These are phyloP conservation scores for Prochilodus magdalenae DNA, from an alignment of 2,113 vertebrate species.

Conservation along the genomic window DNA sequence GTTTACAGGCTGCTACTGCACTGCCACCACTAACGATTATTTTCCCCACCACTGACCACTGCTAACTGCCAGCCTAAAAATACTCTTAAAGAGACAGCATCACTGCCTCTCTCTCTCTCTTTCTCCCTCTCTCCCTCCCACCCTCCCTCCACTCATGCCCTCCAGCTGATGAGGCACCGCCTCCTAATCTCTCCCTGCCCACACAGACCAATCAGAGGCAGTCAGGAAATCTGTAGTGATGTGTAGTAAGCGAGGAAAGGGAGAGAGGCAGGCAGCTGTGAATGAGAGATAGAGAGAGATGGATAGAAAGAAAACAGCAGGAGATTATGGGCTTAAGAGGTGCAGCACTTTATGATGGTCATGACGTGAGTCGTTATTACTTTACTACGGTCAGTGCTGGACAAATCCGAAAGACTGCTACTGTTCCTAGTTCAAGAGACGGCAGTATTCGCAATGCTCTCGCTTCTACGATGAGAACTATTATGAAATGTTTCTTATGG, in stretches of 20 bases:
- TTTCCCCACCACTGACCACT: slow-evolving; percentile 76
- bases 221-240: slow-evolving; percentile 68
- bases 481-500: slow-evolving; percentile 12
- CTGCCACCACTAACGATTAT: slow-evolving; percentile 72
- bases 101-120: slow-evolving; percentile 37
- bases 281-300: slow-evolving; percentile 36
- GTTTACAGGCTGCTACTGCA: slow-evolving; percentile 61
- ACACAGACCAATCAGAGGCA: slow-evolving; percentile 62
- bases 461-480: not conserved
- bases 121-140: slow-evolving; percentile 28
- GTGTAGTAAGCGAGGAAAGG: slow-evolving; percentile 30
- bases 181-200: slow-evolving; percentile 62
- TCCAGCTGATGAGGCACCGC: slow-evolving; percentile 61
- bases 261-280: slow-evolving; percentile 50
- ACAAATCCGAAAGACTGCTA: not conserved
- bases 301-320: slow-evolving; percentile 16
- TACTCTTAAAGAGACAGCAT: slow-evolving; percentile 80
- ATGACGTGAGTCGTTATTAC: slow-evolving; percentile 12
- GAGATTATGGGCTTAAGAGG: slow-evolving; percentile 52
- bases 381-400: not conserved
- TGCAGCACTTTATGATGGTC: slow-evolving; percentile 24
- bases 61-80: slow-evolving; percentile 78
- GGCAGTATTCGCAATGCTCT: not conserved
- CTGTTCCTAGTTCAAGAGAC: not conserved
- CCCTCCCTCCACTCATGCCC: slow-evolving; percentile 4